These are phyloP conservation scores for Formica aserva DNA, from an alignment of 2,888 invertebrate species.

Conservation along the genomic window DNA sequence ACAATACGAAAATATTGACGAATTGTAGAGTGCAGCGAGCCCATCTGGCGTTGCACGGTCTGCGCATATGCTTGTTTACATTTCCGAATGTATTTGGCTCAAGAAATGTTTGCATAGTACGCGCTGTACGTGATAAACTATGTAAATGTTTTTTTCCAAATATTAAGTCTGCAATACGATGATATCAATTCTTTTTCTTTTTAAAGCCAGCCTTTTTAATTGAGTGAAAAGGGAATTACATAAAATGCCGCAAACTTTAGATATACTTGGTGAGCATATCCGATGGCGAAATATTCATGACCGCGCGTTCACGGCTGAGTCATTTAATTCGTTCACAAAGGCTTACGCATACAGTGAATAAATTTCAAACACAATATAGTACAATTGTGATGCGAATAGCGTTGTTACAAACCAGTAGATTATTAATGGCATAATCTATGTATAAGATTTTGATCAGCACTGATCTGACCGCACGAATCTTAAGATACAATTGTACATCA, in stretches of 20 bases:
- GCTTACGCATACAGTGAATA: not conserved
- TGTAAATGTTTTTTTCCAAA: conserved; percentile 27
- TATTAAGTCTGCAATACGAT: conserved; percentile 2
- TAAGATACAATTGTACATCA: not conserved
- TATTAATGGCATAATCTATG: not conserved
- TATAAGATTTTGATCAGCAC: not conserved
- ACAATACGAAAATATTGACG: conserved; percentile 48
- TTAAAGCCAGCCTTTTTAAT: not conserved
- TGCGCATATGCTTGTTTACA: conserved; percentile 30
- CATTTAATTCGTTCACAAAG: conserved; percentile 17
- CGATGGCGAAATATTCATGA: conserved; percentile 10
- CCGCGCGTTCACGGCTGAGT: conserved; percentile 11
- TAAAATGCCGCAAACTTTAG: not conserved
- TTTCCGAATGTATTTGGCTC: conserved; percentile 38
- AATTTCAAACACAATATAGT: not conserved
- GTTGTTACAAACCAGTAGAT: not conserved
- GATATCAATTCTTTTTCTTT: not conserved
- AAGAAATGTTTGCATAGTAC: conserved; percentile 40
- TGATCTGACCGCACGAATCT: not conserved
- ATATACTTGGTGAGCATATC: conserved; percentile 1
- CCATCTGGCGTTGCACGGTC: conserved; percentile 16
- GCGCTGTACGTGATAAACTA: conserved; percentile 11
- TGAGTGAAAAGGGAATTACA: not conserved
- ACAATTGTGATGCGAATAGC: not conserved
- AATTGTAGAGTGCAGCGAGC: conserved; percentile 40